phyloP scores from a whole-genome alignment of 2,113 vertebrate species.

The Eidolon helvum region DNA sequence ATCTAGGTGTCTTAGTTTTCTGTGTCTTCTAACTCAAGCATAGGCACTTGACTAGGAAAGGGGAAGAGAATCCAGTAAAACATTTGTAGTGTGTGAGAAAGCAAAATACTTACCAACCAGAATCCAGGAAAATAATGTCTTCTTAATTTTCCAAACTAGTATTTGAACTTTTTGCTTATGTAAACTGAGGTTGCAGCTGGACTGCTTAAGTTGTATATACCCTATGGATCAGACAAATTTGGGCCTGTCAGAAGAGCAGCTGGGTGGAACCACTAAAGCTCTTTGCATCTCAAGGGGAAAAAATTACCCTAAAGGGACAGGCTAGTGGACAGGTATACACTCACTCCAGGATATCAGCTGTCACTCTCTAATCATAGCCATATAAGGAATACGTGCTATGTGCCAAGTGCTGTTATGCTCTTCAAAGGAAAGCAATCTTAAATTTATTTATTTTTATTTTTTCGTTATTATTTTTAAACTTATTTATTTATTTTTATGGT shows the following conservation, averaged over 20 bases:
- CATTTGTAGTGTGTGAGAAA: neutral
- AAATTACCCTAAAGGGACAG: neutral
- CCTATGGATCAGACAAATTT: neutral
- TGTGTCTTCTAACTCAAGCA: neutral
- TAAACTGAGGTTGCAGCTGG: neutral
- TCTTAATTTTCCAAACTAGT: slow-evolving; percentile 30
- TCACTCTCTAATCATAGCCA: neutral
- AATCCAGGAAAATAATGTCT: neutral
- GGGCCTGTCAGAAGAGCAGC: slow-evolving; percentile 36
- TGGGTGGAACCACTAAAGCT: neutral
- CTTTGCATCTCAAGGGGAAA: neutral
- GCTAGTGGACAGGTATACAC: neutral
- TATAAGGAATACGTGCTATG: neutral
- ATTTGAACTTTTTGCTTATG: neutral
- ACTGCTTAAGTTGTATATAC: neutral
- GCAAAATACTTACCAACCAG: neutral
- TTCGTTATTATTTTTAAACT: too few relatives aligned
- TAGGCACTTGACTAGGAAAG: neutral
- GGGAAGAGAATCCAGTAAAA: neutral
- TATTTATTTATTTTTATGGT: too few relatives aligned
- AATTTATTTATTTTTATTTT: too few relatives aligned
- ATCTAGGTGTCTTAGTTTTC: neutral
- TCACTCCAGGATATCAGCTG: neutral
- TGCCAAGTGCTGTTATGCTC: neutral
- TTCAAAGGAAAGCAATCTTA: neutral